A percentile compares a stretch with the other conserved stretches of the same genome.
Conservation (phyloP, 2,888 invertebrate genomes). For the Xanthia icteritia region DNA sequence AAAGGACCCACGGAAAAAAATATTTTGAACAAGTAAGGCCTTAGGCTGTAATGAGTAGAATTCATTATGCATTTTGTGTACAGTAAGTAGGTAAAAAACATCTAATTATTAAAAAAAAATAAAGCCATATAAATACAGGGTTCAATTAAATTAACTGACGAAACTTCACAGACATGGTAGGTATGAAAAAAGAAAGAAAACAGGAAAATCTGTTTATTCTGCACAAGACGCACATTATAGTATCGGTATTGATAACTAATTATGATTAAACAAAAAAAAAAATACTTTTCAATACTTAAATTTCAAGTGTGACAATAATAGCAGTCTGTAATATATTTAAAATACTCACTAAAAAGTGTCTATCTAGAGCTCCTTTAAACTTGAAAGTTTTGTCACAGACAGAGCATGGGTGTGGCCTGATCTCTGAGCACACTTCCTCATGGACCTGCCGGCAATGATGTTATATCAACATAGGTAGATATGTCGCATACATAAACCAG, state of each 20-base stretch:
- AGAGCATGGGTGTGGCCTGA: slow-evolving; percentile 69
- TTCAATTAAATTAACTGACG: background rate
- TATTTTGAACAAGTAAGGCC: background rate
- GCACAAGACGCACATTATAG: too few relatives aligned
- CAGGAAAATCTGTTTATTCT: background rate
- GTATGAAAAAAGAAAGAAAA: background rate
- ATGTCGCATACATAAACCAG: background rate
- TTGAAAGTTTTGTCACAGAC: slow-evolving; percentile 81
- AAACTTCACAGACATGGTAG: background rate
- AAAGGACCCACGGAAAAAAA: background rate
- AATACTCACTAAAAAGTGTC: slow-evolving; percentile 75
- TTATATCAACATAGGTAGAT: slow-evolving; percentile 34
- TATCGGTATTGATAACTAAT: too few relatives aligned
- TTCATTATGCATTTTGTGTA: background rate
- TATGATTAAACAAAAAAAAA: too few relatives aligned
- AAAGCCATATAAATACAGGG: background rate
- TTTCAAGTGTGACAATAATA: background rate
- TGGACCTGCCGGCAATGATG: slow-evolving; percentile 76
- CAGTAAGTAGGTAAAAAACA: too few relatives aligned
- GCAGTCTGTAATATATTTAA: background rate
- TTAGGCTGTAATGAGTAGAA: background rate
- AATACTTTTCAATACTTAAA: too few relatives aligned
- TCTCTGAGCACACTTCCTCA: slow-evolving; percentile 74
- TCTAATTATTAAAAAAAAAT: background rate
- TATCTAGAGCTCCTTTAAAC: slow-evolving; percentile 78